Conservation (phyloP, 2,797 vertebrate genomes). For the Syndactyla subalaris region DNA sequence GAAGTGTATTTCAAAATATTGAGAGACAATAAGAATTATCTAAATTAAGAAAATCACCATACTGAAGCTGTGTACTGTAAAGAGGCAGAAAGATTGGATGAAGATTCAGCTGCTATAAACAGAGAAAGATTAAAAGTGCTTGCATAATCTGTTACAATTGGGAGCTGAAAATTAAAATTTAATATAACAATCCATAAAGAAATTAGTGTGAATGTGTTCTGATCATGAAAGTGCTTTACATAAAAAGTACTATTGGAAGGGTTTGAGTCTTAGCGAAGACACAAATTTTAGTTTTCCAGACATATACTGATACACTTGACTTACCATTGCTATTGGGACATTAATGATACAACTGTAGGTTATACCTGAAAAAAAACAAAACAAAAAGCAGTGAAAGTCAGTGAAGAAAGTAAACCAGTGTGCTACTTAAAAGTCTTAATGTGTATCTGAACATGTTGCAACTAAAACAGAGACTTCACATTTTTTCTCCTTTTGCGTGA, state of each 20-base stretch:
- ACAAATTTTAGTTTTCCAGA: neutral
- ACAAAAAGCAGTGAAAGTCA: neutral
- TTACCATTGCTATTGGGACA: neutral
- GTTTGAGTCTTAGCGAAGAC: neutral
- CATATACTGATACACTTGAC: neutral
- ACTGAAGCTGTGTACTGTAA: neutral
- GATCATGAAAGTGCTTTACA: neutral
- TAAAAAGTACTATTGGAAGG: neutral
- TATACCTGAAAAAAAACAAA: neutral
- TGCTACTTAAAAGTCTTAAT: neutral
- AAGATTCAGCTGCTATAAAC: neutral
- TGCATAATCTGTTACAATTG: neutral
- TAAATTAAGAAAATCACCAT: neutral
- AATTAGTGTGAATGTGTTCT: neutral
- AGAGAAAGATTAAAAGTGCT: neutral
- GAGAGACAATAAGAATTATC: neutral
- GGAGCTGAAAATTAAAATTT: conserved; percentile 8
- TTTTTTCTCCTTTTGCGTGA: neutral
- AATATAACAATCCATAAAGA: neutral
- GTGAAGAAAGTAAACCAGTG: neutral
- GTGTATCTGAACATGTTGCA: neutral
- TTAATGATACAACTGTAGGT: neutral
- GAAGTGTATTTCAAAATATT: neutral
- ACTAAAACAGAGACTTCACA: neutral
- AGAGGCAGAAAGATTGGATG: neutral